Conservation (phyloP, 2,888 invertebrate species). For the Meta bourneti region DNA sequence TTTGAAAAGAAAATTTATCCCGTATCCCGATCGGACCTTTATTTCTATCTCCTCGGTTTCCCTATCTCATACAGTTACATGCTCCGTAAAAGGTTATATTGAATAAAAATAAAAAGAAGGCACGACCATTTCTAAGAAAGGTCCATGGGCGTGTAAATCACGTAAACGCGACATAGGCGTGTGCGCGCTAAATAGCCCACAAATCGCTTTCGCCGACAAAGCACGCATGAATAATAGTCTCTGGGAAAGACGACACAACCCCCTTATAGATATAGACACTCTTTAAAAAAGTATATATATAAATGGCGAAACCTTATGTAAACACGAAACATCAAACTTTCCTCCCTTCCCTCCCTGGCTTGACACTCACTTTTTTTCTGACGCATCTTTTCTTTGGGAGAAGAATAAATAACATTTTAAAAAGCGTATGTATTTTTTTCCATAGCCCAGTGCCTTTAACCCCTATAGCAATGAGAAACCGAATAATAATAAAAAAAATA, state of each 20-base stretch:
- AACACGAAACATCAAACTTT: slow-evolving; percentile 69
- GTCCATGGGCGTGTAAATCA: slow-evolving; percentile 60
- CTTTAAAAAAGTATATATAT: slow-evolving; percentile 59
- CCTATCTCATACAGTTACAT: slow-evolving; percentile 17
- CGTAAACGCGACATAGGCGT: slow-evolving; percentile 51
- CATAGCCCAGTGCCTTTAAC: slow-evolving; percentile 13
- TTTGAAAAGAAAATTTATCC: too few relatives aligned
- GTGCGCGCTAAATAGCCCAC: slow-evolving; percentile 55
- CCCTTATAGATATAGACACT: slow-evolving; percentile 36
- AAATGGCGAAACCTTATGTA: slow-evolving; percentile 68
- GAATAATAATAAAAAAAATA: too few relatives aligned
- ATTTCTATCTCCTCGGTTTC: slow-evolving; percentile 27
- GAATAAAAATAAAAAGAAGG: not conserved
- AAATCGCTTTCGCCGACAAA: slow-evolving; percentile 61
- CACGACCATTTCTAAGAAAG: slow-evolving; percentile 37
- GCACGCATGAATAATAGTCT: slow-evolving; percentile 72
- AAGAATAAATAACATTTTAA: not conserved
- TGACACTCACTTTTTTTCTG: slow-evolving; percentile 66
- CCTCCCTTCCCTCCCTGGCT: slow-evolving; percentile 34
- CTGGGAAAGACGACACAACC: slow-evolving; percentile 45
- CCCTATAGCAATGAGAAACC: slow-evolving; percentile 69
- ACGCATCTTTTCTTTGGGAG: slow-evolving; percentile 26
- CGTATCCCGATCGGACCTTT: slow-evolving; percentile 7
- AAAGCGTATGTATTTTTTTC: slow-evolving; percentile 43
- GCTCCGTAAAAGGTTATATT: not conserved